Percentiles rank a stretch among this genome's conserved stretches.
Evolutionary conservation across 2,113 vertebrate species (phyloP).

Genomic region (Pluvialis apricaria): DNA sequence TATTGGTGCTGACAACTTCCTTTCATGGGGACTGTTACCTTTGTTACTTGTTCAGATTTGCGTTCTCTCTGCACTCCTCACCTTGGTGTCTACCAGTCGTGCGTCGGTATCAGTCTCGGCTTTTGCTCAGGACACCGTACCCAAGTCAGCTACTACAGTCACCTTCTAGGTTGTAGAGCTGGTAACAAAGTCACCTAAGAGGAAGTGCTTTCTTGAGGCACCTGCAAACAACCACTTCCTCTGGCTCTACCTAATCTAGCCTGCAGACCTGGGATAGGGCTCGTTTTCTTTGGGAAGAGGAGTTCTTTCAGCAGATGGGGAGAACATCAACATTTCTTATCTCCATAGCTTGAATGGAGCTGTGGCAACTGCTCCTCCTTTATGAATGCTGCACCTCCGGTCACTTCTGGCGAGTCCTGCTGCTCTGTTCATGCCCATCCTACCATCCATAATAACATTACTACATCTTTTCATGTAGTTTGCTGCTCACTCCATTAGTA

Average conservation of each 20-base stretch:
- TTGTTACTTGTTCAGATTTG: neutral
- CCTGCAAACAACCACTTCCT: neutral
- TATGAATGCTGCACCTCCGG: neutral
- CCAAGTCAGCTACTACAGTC: accelerated
- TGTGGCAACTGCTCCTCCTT: neutral
- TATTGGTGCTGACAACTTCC: neutral
- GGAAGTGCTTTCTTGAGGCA: neutral
- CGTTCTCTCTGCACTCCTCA: neutral
- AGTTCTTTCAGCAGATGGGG: neutral
- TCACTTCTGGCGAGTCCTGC: neutral
- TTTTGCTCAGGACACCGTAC: neutral
- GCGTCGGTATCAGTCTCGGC: neutral
- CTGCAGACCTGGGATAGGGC: neutral
- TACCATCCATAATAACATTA: neutral
- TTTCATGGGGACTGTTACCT: neutral
- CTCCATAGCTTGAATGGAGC: neutral
- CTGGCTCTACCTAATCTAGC: neutral
- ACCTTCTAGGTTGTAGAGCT: neutral
- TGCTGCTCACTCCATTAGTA: neutral
- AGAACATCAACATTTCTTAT: neutral
- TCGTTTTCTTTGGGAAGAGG: neutral
- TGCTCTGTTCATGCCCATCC: neutral
- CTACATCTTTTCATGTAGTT: neutral
- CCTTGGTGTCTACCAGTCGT: neutral
- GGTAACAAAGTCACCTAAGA: neutral